These are phyloP conservation scores for Perizoma affinitatum DNA, from an alignment of 2,888 invertebrate genomes.

Conservation along the genomic window DNA sequence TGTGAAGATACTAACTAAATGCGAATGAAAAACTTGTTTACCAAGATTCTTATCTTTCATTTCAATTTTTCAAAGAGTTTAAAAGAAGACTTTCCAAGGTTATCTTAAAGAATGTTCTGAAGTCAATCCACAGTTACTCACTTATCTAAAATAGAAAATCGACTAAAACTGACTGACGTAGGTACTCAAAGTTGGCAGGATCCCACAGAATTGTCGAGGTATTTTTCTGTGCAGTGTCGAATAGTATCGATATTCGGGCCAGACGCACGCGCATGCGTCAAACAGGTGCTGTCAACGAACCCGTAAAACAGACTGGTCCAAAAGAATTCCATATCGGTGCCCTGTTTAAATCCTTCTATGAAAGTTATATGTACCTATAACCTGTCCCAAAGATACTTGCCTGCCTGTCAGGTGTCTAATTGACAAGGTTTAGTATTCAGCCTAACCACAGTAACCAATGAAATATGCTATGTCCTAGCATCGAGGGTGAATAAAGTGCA, in stretches of 20 bases:
- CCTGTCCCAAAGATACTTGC: too few species aligned
- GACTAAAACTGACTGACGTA: conserved; percentile 36
- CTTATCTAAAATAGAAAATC: conserved; percentile 35
- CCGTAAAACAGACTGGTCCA: conserved; percentile 28
- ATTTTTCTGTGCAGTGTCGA: conserved; percentile 49
- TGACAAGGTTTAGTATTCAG: too few species aligned
- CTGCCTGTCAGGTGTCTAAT: too few species aligned
- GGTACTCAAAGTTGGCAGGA: conserved; percentile 54
- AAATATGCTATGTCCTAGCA: too few species aligned
- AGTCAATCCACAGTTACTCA: conserved; percentile 36
- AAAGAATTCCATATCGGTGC: conserved; percentile 42
- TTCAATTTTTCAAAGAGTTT: neutral
- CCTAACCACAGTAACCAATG: too few species aligned
- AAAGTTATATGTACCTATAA: too few species aligned
- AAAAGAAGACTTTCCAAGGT: conserved; percentile 7
- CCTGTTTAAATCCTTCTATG: neutral
- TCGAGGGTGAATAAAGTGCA: too few species aligned
- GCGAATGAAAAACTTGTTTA: neutral
- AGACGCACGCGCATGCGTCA: conserved; percentile 66
- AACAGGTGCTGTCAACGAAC: conserved; percentile 62
- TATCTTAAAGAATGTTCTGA: conserved; percentile 28
- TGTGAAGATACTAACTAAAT: too few species aligned
- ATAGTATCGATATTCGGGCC: conserved; percentile 48
- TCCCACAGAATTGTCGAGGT: conserved; percentile 48
- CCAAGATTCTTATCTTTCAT: neutral